Conservation (phyloP, 2,113 vertebrate species). For the Equus przewalskii region DNA sequence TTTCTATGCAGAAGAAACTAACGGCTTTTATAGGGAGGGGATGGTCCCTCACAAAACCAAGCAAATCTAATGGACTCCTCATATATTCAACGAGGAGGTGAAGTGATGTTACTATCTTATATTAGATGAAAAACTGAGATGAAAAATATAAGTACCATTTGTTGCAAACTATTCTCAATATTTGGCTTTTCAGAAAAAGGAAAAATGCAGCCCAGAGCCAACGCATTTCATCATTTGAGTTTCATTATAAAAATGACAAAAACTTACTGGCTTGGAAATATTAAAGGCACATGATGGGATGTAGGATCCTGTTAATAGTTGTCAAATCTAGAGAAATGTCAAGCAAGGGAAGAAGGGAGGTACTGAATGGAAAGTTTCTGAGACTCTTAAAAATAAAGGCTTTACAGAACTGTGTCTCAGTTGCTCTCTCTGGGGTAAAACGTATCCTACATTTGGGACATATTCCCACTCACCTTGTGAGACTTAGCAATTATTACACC, state of each 20-base stretch:
- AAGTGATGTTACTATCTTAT: not conserved
- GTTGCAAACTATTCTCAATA: conserved; percentile 70
- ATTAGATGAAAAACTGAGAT: conserved; percentile 35
- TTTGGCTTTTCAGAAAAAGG: conserved; percentile 76
- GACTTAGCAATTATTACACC: not conserved
- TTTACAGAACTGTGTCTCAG: not conserved
- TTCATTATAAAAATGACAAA: conserved; percentile 84
- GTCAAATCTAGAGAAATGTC: conserved; percentile 71
- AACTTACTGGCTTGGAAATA: conserved; percentile 80
- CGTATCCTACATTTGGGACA: not conserved
- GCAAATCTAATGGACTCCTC: not conserved
- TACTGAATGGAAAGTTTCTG: conserved; percentile 49
- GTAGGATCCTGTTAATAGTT: conserved; percentile 67
- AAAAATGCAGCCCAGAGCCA: conserved; percentile 64
- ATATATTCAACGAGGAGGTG: not conserved
- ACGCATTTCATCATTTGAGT: conserved; percentile 74
- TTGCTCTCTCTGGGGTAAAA: not conserved
- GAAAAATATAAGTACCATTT: conserved; percentile 67
- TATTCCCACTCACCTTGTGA: not conserved
- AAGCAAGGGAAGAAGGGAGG: conserved; percentile 16
- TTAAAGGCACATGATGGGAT: conserved; percentile 70
- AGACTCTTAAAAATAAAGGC: conserved; percentile 43
- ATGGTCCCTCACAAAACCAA: not conserved
- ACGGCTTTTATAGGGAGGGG: not conserved
- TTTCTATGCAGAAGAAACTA: not conserved